phyloP scores from a whole-genome alignment of 2,797 vertebrate genomes.

The Salmo trutta region DNA sequence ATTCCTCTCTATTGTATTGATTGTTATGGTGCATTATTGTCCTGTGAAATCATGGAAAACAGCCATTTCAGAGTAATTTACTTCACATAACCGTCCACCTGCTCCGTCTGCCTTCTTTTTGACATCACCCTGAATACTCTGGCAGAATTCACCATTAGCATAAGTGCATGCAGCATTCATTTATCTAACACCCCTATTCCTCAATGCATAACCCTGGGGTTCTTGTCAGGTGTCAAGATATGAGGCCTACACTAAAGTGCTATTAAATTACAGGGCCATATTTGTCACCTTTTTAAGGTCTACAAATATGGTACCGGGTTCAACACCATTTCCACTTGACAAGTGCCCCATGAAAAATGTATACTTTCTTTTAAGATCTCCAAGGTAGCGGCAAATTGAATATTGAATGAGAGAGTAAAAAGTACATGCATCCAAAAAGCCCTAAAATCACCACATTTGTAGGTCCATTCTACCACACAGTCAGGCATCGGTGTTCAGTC shows the following conservation, averaged over 20 bases:
- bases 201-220: constrained; percentile 30
- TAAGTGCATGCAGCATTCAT: constrained; percentile 40
- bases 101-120: constrained; percentile 7
- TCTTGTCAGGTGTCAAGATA: constrained; percentile 38
- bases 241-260: constrained; percentile 37
- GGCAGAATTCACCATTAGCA: constrained; percentile 38
- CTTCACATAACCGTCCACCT: constrained; percentile 19
- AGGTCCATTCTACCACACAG: too few species aligned
- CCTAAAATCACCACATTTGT: neutral
- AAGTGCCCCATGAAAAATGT: constrained; percentile 34
- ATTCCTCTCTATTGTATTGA: neutral
- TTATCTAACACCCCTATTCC: constrained; percentile 38
- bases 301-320: constrained; percentile 33
- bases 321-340: constrained; percentile 28
- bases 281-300: constrained; percentile 39
- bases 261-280: constrained; percentile 47
- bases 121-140: constrained; percentile 23
- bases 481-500: too few species aligned
- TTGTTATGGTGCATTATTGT: constrained; percentile 6
- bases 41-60: constrained; percentile 8
- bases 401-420: constrained; percentile 37
- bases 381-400: constrained; percentile 41
- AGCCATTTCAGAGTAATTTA: constrained; percentile 11
- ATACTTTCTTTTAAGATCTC: constrained; percentile 30
- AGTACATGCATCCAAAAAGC: constrained; percentile 1